Evolutionary conservation across 2,888 invertebrate species (phyloP).

Genomic region (Escarpia spicata): DNA sequence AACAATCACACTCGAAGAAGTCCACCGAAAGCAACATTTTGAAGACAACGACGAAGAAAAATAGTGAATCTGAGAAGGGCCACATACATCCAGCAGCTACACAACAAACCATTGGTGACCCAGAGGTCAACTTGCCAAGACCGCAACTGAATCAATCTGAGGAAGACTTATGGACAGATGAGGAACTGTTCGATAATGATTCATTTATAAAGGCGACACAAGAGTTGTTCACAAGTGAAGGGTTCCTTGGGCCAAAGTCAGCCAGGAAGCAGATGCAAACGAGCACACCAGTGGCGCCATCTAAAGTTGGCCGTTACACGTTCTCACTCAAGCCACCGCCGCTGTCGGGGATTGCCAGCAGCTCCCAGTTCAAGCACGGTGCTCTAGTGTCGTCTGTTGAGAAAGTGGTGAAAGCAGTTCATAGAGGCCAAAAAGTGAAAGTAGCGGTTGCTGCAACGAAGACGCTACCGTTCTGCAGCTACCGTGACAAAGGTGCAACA

Average conservation of each 20-base stretch:
- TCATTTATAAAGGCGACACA: constrained; percentile 25
- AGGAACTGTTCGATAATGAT: constrained; percentile 28
- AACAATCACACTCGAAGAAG: neutral
- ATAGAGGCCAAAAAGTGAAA: neutral
- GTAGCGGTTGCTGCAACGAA: neutral
- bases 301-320: neutral
- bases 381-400: neutral
- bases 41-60: neutral
- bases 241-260: neutral
- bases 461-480: neutral
- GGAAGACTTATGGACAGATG: constrained; percentile 30
- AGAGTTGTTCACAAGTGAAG: neutral
- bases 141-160: neutral
- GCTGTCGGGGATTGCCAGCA: neutral
- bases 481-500: neutral
- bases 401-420: neutral
- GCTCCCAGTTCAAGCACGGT: neutral
- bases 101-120: neutral
- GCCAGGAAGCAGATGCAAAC: neutral
- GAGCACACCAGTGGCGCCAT: neutral
- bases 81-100: neutral
- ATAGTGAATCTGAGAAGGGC: neutral
- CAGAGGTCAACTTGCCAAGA: neutral
- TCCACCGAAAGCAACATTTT: neutral
- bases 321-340: neutral